Conservation (phyloP, 2,113 vertebrate genomes). For the Ascaphus truei region DNA sequence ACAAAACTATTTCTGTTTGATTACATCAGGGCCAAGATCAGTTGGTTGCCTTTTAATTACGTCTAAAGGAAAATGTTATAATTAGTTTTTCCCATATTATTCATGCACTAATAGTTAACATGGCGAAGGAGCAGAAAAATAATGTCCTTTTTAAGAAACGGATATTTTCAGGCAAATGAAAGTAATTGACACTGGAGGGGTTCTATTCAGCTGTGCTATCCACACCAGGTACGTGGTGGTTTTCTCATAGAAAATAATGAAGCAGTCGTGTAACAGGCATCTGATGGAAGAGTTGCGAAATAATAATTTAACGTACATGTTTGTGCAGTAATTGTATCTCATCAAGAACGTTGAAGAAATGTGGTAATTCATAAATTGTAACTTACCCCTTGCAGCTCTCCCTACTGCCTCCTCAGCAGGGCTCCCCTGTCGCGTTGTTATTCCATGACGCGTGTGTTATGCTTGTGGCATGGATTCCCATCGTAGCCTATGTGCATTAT, state of each 20-base stretch:
- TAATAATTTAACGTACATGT: constrained; percentile 28
- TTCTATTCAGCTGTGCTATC: constrained; percentile 33
- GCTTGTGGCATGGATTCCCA: neutral
- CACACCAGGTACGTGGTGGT: constrained; percentile 31
- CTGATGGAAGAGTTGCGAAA: constrained; percentile 29
- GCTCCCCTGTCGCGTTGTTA: neutral
- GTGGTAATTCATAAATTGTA: constrained; percentile 34
- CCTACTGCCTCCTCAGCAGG: constrained; percentile 25
- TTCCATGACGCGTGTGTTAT: neutral
- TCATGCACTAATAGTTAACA: neutral
- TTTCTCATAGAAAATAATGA: constrained; percentile 29
- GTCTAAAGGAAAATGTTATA: constrained; percentile 25
- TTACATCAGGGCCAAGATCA: constrained; percentile 38
- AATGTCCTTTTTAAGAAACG: constrained; percentile 16
- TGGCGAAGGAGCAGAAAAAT: constrained; percentile 13
- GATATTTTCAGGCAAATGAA: constrained; percentile 37
- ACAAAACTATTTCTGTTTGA: constrained; percentile 12
- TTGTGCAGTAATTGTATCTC: constrained; percentile 36
- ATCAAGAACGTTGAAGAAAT: constrained; percentile 36
- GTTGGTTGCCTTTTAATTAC: constrained; percentile 35
- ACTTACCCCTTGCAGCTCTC: constrained; percentile 13
- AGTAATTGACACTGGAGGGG: constrained; percentile 37
- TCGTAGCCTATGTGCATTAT: neutral
- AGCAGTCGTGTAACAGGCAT: constrained; percentile 7
- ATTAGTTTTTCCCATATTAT: constrained; percentile 4